Percentiles rank a stretch among this genome's conserved stretches.
Evolutionary conservation across 2,113 vertebrate species (phyloP).

Genomic region (Lepus americanus): DNA sequence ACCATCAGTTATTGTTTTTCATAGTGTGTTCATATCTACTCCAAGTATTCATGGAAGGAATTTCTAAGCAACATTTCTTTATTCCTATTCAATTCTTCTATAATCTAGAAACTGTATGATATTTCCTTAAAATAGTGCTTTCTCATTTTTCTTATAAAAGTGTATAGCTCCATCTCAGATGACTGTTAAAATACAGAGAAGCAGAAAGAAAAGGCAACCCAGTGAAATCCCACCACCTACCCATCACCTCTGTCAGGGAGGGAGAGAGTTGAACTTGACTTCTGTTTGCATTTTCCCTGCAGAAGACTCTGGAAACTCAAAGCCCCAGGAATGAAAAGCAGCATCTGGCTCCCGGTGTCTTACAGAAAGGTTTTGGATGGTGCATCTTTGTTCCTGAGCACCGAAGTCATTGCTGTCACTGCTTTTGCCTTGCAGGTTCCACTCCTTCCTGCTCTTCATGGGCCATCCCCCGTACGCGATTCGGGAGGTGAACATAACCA

Average conservation of each 20-base stretch:
- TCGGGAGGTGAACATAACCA: constrained; percentile 96
- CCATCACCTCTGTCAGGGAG: constrained; percentile 53
- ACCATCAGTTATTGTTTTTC: background rate
- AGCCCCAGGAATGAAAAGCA: background rate
- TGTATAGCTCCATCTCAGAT: background rate
- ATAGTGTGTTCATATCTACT: background rate
- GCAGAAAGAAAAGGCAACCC: constrained; percentile 50
- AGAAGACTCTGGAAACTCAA: constrained; percentile 65
- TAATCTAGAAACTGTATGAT: constrained; percentile 32
- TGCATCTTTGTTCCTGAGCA: background rate
- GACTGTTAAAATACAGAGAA: constrained; percentile 28
- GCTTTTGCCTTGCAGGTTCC: constrained; percentile 91
- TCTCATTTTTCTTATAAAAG: constrained; percentile 43
- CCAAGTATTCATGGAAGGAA: background rate
- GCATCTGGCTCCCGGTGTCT: background rate
- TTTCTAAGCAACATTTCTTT: constrained; percentile 48
- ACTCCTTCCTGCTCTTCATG: constrained; percentile 97
- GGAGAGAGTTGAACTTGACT: constrained; percentile 71
- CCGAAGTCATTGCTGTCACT: background rate
- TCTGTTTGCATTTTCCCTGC: constrained; percentile 68
- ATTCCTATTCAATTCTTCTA: background rate
- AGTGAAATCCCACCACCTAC: constrained; percentile 63
- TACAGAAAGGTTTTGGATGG: background rate
- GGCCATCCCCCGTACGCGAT: constrained; percentile 95
- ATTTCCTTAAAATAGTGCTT: background rate